Base-by-base conservation (phyloP, 2,113 vertebrate genomes). In the Eulemur macaco region DNA sequence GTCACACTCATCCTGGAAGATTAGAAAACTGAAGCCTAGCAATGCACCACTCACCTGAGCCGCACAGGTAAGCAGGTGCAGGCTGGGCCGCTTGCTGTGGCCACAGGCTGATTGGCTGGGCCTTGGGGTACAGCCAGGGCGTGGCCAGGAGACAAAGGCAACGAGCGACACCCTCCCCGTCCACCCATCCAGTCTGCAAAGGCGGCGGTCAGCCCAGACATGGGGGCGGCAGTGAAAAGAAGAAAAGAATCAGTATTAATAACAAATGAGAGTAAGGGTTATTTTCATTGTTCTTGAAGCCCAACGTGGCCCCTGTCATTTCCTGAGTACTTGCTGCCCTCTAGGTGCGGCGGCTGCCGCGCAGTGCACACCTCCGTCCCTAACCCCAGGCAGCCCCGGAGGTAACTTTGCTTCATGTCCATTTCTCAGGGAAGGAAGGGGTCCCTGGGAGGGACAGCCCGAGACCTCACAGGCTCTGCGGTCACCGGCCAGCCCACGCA, bases 271-370 rank as follows among this genome's bases (percentile, higher is more conserved):
- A 14, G 1, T 3, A 3, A 39, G 50, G 29, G 8, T 13, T 8
- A 2, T 10, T 17, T 9, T 45, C 8, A 60, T 29, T 34, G 5
- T 50, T 80, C 63, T 4, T 17, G 12, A 81, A 27, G 25, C 56
- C 18, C 45, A 1, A 21, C 12, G 1, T 0, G 0, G 50, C 13
- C n/a, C 42, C 37, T 3, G 0, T 7, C 11, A 1, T 5, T 21
- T 29, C 71, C 66, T 0, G 3, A 34, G 23, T 1, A 1, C 21
- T 34, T 11, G 8, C 13, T 18, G 0, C 1, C 2, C 12, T n/a
- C 52, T 10, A 17, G 50, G 78, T 27, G 0, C 25, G 1, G 5
- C 12, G 18, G 12, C 37, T 37, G 37, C 6, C 10, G 11, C 31
- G 73, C 42, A 39, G 25, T 2, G 18, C 0, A 1, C 8, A 1